Conservation (phyloP, 2,797 vertebrate species). For the Chiroxiphia lanceolata region DNA sequence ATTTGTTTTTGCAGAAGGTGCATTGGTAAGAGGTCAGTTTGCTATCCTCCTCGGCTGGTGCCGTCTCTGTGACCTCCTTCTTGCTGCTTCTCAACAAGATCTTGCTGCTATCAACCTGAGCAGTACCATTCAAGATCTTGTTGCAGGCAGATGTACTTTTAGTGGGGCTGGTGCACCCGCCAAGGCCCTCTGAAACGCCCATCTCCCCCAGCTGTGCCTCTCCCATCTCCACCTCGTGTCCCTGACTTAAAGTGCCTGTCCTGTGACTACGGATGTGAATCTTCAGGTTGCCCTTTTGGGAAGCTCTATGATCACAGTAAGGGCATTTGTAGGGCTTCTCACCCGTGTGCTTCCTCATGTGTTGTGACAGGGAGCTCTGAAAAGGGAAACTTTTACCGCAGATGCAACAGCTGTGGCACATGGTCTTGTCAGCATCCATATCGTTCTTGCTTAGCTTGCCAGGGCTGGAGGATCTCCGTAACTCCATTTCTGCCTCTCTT, state of each 20-base stretch:
- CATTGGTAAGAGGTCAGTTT: conserved; percentile 68
- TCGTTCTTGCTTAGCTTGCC: conserved; percentile 75
- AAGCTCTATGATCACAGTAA: conserved; percentile 93
- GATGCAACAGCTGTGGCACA: conserved; percentile 88
- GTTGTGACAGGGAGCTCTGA: conserved; percentile 93
- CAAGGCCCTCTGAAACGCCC: conserved; percentile 86
- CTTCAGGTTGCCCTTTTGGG: conserved; percentile 96
- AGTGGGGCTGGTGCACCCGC: conserved; percentile 89
- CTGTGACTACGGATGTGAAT: conserved; percentile 95
- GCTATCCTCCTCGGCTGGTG: neutral
- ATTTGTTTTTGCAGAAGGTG: conserved; percentile 81
- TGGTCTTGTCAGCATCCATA: conserved; percentile 76
- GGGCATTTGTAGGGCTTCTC: conserved; percentile 96
- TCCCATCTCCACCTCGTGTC: conserved; percentile 77
- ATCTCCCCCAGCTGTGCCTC: conserved; percentile 77
- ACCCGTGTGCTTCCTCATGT: conserved; percentile 95
- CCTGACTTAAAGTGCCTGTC: conserved; percentile 85
- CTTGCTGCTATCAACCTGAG: conserved; percentile 76
- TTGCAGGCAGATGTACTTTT: conserved; percentile 92
- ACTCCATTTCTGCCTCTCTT: conserved; percentile 80
- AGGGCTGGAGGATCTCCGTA: conserved; percentile 76
- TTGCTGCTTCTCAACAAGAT: conserved; percentile 84
- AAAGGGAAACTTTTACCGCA: conserved; percentile 95
- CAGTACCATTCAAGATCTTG: conserved; percentile 80
- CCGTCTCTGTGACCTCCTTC: conserved; percentile 70